phyloP scores from a whole-genome alignment of 1,140 invertebrate genomes.

The Heterodera carotae region DNA sequence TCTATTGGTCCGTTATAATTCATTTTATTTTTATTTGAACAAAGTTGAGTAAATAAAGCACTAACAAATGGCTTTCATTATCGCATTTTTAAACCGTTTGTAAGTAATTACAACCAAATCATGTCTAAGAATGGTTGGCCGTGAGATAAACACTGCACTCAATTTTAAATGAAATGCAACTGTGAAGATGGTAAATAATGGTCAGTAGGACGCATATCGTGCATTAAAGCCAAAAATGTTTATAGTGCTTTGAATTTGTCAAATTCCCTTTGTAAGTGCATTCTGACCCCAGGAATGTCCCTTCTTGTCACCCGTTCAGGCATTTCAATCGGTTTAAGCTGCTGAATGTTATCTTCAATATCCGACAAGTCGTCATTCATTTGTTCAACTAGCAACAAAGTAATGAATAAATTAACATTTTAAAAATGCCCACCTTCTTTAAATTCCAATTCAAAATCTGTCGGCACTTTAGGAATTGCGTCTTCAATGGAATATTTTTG shows the following conservation, averaged over 20 bases:
- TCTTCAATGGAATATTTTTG: conserved; percentile 26
- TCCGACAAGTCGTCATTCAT: background rate
- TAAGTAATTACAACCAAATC: too few species aligned
- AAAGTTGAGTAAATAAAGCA: too few species aligned
- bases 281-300: conserved; percentile 14
- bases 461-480: conserved; percentile 28
- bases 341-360: background rate
- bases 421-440: conserved; percentile 20
- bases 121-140: too few species aligned
- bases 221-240: too few species aligned
- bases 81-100: too few species aligned
- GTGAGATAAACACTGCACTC: too few species aligned
- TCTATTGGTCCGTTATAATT: too few species aligned
- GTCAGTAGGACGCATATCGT: too few species aligned
- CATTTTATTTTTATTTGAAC: too few species aligned
- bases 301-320: conserved; percentile 3
- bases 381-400: background rate
- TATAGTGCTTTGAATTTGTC: background rate
- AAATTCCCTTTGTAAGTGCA: conserved; percentile 1
- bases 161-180: too few species aligned
- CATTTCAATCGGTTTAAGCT: conserved; percentile 22
- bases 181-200: too few species aligned
- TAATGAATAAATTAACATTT: background rate
- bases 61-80: too few species aligned
- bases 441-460: background rate